Evolutionary conservation across 2,888 invertebrate genomes (phyloP).

Genomic region (Calameuta idolon): DNA sequence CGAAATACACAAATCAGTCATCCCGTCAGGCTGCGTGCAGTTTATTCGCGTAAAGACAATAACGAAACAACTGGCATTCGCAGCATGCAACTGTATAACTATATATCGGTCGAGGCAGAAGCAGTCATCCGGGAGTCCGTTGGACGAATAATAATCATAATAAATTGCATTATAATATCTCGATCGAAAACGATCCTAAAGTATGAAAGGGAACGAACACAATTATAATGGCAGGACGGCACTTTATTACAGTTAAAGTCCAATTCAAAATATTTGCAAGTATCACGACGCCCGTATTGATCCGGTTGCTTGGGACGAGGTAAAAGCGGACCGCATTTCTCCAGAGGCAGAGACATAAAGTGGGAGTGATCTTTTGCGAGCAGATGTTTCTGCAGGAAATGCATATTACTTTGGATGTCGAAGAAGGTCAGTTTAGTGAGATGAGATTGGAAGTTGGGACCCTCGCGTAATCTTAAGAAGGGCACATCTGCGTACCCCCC

Average conservation of each 20-base stretch:
- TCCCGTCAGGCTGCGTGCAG: background rate
- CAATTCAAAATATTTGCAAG: background rate
- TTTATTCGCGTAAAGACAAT: background rate
- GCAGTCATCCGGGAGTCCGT: background rate
- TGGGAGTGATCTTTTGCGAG: background rate
- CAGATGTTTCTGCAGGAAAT: background rate
- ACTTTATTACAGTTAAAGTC: background rate
- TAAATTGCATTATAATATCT: background rate
- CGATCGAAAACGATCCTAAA: background rate
- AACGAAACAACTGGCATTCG: background rate
- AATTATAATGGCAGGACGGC: background rate
- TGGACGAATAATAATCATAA: background rate
- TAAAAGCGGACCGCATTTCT: background rate
- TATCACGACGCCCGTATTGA: background rate
- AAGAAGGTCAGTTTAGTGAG: background rate
- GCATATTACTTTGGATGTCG: background rate
- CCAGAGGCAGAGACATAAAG: background rate
- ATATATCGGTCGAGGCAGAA: background rate
- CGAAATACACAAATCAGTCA: background rate
- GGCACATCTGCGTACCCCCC: constrained; percentile 20
- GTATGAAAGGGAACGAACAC: background rate
- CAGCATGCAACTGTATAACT: background rate
- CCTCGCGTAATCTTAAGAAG: background rate
- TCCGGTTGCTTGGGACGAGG: background rate
- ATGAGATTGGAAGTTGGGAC: background rate